These are phyloP conservation scores for Leistus spinibarbis DNA, from an alignment of 2,888 invertebrate genomes.

Conservation along the genomic window DNA sequence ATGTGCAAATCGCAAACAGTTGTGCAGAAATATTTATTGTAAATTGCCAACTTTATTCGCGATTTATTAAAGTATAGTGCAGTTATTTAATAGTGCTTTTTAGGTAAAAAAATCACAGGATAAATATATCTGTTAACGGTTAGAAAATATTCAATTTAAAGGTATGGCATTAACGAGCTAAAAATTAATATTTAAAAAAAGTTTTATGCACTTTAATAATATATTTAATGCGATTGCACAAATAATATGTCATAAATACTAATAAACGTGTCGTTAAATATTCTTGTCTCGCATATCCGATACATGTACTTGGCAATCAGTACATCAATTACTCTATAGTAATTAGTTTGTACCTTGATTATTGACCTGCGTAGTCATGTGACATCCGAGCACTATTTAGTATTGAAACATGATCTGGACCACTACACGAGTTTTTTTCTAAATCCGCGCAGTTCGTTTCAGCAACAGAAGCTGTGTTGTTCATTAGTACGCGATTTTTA, in stretches of 20 bases:
- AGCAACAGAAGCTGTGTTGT: background rate
- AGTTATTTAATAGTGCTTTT: background rate
- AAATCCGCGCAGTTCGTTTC: background rate
- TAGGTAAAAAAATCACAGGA: too few species aligned
- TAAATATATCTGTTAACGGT: too few species aligned
- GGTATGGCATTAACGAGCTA: too few species aligned
- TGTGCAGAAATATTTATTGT: background rate
- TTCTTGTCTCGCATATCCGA: too few species aligned
- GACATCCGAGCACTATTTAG: background rate
- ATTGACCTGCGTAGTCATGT: constrained; percentile 9
- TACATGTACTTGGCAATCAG: background rate
- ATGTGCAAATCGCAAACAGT: background rate
- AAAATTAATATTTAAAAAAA: too few species aligned
- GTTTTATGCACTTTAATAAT: too few species aligned
- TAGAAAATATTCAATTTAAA: too few species aligned
- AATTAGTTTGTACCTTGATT: constrained; percentile 13
- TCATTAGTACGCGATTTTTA: constrained; percentile 1
- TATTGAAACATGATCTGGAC: background rate
- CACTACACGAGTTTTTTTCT: background rate
- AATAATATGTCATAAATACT: too few species aligned
- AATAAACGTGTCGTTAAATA: too few species aligned
- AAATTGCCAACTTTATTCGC: background rate
- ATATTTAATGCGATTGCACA: too few species aligned
- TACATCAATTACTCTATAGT: background rate
- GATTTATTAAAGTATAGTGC: background rate